These are phyloP conservation scores for Conus ventricosus DNA, from an alignment of 1,140 invertebrate genomes.

Conservation along the genomic window DNA sequence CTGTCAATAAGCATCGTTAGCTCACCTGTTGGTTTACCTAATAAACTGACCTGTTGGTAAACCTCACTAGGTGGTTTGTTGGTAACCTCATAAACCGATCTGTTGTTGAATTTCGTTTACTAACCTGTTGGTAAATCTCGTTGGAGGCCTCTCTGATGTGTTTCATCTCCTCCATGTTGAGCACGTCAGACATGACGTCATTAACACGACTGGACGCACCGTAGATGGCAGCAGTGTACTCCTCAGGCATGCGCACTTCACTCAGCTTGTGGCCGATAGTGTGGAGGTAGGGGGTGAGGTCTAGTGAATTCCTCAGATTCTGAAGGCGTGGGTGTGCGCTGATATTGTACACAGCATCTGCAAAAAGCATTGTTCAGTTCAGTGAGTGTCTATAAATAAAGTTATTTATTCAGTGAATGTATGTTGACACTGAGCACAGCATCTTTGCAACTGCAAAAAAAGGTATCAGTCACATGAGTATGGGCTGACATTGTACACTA, in stretches of 20 bases:
- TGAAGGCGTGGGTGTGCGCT: background rate
- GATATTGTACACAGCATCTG: background rate
- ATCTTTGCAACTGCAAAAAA: no score
- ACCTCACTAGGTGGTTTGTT: no score
- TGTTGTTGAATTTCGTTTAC: no score
- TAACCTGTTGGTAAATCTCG: slow-evolving; percentile 45
- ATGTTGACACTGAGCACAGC: no score
- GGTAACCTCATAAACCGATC: no score
- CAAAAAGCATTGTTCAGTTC: background rate
- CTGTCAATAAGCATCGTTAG: no score
- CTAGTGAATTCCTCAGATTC: background rate
- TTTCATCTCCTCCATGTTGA: slow-evolving; percentile 38
- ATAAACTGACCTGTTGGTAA: no score
- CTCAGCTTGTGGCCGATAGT: background rate
- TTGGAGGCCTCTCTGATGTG: slow-evolving; percentile 14
- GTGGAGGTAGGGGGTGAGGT: slow-evolving; percentile 14
- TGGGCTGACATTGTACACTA: no score
- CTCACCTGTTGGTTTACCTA: no score
- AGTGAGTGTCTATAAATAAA: no score
- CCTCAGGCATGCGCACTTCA: slow-evolving; percentile 33
- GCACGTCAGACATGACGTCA: slow-evolving; percentile 32
- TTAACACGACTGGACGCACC: slow-evolving; percentile 44
- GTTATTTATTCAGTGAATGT: no score
- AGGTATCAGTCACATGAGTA: no score
- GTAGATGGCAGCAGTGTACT: slow-evolving; percentile 53